Evolutionary conservation across 1,140 invertebrate species (phyloP).

Genomic region (Mamestra configurata): DNA sequence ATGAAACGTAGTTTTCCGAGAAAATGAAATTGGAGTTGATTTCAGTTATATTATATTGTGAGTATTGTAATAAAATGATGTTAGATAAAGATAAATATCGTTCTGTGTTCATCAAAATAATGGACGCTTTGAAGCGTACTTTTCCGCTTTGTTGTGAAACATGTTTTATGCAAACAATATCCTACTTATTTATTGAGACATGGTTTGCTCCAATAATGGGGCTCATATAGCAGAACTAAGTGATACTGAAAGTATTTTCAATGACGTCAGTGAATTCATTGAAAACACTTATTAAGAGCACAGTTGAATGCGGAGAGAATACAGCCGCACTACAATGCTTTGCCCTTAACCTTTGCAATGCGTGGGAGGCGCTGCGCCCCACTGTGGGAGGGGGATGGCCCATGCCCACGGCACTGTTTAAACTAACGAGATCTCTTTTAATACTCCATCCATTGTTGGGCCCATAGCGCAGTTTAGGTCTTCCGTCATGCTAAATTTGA

Average conservation of each 20-base stretch:
- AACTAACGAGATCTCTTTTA: conserved; percentile 63
- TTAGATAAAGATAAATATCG: not conserved
- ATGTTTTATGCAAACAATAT: not conserved
- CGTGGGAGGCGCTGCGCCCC: conserved; percentile 61
- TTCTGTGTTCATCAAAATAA: not conserved
- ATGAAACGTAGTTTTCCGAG: conserved; percentile 12
- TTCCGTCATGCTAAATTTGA: conserved; percentile 23
- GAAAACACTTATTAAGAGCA: conserved; percentile 46
- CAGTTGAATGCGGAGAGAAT: conserved; percentile 56
- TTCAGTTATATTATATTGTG: not conserved
- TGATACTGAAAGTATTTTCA: conserved; percentile 16
- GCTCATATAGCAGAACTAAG: conserved; percentile 4
- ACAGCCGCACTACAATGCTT: conserved; percentile 60
- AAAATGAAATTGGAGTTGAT: not conserved
- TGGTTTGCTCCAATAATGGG: not conserved
- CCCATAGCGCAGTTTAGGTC: conserved; percentile 26
- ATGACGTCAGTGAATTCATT: conserved; percentile 47
- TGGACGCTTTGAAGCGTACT: not conserved
- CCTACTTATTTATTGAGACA: not conserved
- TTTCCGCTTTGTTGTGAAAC: not conserved
- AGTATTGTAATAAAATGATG: not conserved
- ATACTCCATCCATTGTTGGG: conserved; percentile 51
- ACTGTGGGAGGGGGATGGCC: conserved; percentile 40
- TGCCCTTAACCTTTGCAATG: conserved; percentile 79
- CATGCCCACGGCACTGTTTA: conserved; percentile 56